These are phyloP conservation scores for Melangyna quadrimaculata DNA, from an alignment of 2,888 invertebrate genomes.

Conservation along the genomic window DNA sequence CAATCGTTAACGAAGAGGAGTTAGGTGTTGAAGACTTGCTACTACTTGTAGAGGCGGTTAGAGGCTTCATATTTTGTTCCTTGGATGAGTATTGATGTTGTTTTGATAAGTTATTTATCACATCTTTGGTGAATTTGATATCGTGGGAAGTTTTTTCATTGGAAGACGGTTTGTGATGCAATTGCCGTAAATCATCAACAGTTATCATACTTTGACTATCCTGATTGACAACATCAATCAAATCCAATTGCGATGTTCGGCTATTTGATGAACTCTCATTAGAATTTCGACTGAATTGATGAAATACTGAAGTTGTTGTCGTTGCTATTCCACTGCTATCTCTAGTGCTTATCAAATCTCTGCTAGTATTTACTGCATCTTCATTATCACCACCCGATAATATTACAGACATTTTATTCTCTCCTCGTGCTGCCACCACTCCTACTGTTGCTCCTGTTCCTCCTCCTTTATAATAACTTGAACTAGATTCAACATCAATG, in stretches of 20 bases:
- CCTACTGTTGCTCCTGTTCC: not conserved
- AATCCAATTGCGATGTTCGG: slow-evolving; percentile 74
- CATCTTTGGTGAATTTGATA: slow-evolving; percentile 36
- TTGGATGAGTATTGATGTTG: slow-evolving; percentile 24
- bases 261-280: slow-evolving; percentile 77
- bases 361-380: slow-evolving; percentile 35
- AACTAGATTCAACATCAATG: slow-evolving; percentile 42
- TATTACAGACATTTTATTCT: slow-evolving; percentile 17
- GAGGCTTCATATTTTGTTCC: slow-evolving; percentile 5
- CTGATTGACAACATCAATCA: slow-evolving; percentile 72
- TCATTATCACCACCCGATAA: slow-evolving; percentile 16
- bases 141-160: slow-evolving; percentile 31
- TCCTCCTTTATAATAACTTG: slow-evolving; percentile 56
- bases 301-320: slow-evolving; percentile 42
- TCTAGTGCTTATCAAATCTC: slow-evolving; percentile 29
- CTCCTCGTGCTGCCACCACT: not conserved
- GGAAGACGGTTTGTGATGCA: slow-evolving; percentile 47
- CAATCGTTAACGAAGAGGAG: not conserved
- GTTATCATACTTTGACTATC: slow-evolving; percentile 67
- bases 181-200: slow-evolving; percentile 70
- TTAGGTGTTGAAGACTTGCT: slow-evolving; percentile 38
- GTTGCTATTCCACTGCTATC: too few species aligned
- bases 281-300: slow-evolving; percentile 69
- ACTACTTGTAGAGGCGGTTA: not conserved
- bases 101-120: slow-evolving; percentile 26